Evolutionary conservation across 2,113 vertebrate genomes (phyloP).

Genomic region (Cyprinodon tularosa): DNA sequence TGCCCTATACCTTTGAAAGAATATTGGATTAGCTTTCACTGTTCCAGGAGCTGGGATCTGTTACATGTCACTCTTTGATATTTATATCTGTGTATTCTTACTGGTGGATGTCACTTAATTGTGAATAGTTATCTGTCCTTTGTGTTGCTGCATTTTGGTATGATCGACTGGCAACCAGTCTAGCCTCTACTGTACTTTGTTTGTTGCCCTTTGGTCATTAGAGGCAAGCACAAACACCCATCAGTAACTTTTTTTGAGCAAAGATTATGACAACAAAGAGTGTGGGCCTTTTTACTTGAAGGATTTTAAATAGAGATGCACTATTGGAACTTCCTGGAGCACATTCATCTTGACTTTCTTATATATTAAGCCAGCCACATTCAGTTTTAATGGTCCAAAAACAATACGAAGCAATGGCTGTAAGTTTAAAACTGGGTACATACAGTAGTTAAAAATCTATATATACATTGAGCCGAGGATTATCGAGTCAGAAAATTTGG

Average conservation of each 20-base stretch:
- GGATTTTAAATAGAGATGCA: too few relatives aligned
- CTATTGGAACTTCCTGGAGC: too few relatives aligned
- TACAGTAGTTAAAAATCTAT: neutral
- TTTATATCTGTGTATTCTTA: conserved; percentile 32
- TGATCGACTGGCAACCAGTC: neutral
- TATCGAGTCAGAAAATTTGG: neutral
- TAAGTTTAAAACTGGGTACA: neutral
- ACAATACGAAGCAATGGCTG: too few relatives aligned
- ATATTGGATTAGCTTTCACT: conserved; percentile 16
- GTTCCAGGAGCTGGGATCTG: conserved; percentile 7
- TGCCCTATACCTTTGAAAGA: conserved; percentile 15
- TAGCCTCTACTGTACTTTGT: neutral
- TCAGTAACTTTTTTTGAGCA: neutral
- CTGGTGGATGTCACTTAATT: neutral
- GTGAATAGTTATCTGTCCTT: neutral
- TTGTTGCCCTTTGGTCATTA: neutral
- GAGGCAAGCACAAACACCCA: neutral
- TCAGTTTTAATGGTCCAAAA: too few relatives aligned
- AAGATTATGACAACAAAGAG: too few relatives aligned
- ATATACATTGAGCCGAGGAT: neutral
- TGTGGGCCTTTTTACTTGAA: too few relatives aligned
- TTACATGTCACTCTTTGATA: conserved; percentile 1
- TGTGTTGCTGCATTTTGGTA: neutral
- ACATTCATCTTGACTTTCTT: too few relatives aligned
- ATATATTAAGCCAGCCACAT: too few relatives aligned